These are phyloP conservation scores for Gymnorhina tibicen DNA, from an alignment of 2,113 vertebrate species.

Conservation along the genomic window DNA sequence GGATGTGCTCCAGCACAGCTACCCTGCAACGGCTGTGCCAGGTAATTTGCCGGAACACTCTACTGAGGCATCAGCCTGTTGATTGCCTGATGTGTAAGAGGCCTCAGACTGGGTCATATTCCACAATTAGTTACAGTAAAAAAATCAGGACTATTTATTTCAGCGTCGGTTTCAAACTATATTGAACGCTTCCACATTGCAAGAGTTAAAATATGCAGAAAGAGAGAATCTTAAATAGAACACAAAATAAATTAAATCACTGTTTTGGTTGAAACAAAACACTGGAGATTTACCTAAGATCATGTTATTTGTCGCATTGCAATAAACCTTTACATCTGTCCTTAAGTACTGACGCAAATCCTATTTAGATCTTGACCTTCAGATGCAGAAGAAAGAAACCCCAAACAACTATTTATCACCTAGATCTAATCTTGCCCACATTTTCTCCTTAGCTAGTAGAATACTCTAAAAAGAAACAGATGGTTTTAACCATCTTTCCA, in stretches of 20 bases:
- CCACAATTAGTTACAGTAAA: slow-evolving; percentile 12
- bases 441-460: not conserved
- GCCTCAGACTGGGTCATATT: slow-evolving; percentile 42
- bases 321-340: slow-evolving; percentile 48
- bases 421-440: slow-evolving; percentile 39
- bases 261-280: not conserved
- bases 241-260: not conserved
- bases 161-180: not conserved
- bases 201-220: slow-evolving; percentile 6
- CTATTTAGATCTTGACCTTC: slow-evolving; percentile 4
- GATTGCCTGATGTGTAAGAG: slow-evolving; percentile 52
- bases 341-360: slow-evolving; percentile 33
- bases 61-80: slow-evolving; percentile 56
- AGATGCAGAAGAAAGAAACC: not conserved
- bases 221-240: not conserved
- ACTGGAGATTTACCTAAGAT: slow-evolving; percentile 6
- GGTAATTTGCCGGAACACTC: slow-evolving; percentile 56
- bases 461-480: slow-evolving; percentile 46
- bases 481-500: slow-evolving; percentile 22
- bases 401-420: slow-evolving; percentile 36
- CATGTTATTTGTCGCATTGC: not conserved
- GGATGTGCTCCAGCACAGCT: slow-evolving; percentile 34
- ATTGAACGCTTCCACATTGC: not conserved
- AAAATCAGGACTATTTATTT: not conserved
- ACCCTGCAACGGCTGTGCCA: slow-evolving; percentile 12